phyloP scores from a whole-genome alignment of 1,140 invertebrate genomes.

The Cardiocondyla obscurior region DNA sequence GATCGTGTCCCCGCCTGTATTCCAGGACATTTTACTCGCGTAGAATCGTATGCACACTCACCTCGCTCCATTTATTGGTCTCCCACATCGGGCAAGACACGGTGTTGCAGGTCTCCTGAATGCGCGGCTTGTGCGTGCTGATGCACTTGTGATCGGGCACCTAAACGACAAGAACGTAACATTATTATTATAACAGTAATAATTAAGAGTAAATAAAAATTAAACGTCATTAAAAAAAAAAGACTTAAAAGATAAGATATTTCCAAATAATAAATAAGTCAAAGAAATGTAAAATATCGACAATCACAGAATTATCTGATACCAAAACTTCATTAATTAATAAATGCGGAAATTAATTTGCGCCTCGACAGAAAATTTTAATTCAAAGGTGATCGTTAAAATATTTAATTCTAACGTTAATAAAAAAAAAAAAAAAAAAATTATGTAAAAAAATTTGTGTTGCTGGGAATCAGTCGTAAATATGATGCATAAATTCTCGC shows the following conservation, averaged over 20 bases:
- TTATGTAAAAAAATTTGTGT: background rate
- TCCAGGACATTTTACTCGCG: slow-evolving; percentile 3
- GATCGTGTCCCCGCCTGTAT: background rate
- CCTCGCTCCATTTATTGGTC: slow-evolving; percentile 92
- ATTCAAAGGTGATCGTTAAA: background rate
- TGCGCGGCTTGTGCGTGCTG: slow-evolving; percentile 88
- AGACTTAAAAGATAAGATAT: no score
- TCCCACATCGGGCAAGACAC: slow-evolving; percentile 94
- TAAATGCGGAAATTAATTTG: background rate
- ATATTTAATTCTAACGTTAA: background rate
- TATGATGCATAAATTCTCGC: background rate
- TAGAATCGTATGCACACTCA: slow-evolving; percentile 76
- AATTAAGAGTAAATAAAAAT: background rate
- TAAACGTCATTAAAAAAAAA: no score
- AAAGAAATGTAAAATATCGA: background rate
- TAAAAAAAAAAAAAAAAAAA: background rate
- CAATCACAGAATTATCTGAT: background rate
- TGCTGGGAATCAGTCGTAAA: background rate
- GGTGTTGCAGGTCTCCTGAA: slow-evolving; percentile 91
- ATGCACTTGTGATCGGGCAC: slow-evolving; percentile 90
- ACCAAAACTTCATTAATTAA: background rate
- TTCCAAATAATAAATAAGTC: background rate
- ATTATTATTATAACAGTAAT: background rate
- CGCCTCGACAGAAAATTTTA: background rate
- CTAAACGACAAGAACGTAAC: slow-evolving; percentile 81